A percentile compares a stretch with the other conserved stretches of the same genome.
These are phyloP conservation scores for Archips xylosteana DNA, from an alignment of 2,888 invertebrate genomes.

Conservation along the genomic window DNA sequence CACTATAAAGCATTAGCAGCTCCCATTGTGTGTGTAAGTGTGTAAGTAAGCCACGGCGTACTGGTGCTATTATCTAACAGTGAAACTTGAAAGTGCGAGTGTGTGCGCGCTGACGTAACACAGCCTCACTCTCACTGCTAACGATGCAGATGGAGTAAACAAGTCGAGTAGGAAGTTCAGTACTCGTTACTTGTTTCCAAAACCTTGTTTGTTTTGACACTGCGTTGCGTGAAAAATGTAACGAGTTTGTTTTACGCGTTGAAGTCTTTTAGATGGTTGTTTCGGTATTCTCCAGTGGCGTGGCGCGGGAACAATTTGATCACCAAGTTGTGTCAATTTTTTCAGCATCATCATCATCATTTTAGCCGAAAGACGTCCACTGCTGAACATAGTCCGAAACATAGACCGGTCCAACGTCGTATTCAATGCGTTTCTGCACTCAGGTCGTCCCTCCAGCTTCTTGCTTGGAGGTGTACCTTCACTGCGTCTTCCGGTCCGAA, in stretches of 20 bases:
- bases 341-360: too few relatives aligned
- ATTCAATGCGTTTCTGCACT: too few relatives aligned
- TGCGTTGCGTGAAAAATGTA: conserved; percentile 34
- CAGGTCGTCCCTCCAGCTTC: too few relatives aligned
- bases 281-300: neutral
- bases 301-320: too few relatives aligned
- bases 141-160: conserved; percentile 68
- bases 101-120: conserved; percentile 79
- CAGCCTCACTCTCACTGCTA: conserved; percentile 74
- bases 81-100: conserved; percentile 77
- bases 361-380: too few relatives aligned
- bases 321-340: too few relatives aligned
- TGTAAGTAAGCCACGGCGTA: conserved; percentile 81
- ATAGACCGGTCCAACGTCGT: too few relatives aligned
- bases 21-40: conserved; percentile 77
- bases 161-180: conserved; percentile 69
- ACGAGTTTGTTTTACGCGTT: conserved; percentile 52
- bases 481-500: too few relatives aligned
- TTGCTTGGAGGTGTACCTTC: too few relatives aligned
- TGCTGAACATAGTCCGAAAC: too few relatives aligned
- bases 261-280: conserved; percentile 56
- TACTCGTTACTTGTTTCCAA: conserved; percentile 55
- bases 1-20: conserved; percentile 60
- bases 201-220: conserved; percentile 44
- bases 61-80: conserved; percentile 81